Base-by-base conservation (phyloP, 2,888 invertebrate genomes). In the Griposia aprilina region DNA sequence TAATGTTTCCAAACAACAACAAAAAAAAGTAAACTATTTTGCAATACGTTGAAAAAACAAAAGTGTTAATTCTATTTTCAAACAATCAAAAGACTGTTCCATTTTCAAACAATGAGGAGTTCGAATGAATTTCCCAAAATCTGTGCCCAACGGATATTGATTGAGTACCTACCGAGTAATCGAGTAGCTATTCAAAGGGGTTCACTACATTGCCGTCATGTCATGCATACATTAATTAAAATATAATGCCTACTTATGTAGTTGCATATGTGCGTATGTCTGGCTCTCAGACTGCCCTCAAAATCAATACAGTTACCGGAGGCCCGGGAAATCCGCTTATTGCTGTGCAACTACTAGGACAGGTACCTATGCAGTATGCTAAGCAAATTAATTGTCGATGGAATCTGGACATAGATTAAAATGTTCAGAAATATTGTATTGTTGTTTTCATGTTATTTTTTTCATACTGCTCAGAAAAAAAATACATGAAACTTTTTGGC, bases 221-320 rank as follows among this genome's bases (percentile, higher is more conserved):
- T 15, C n/a, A 20, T 62, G 59, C 59, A 36, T 69, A 52, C 41
- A 36, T 41, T 69, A 20, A 83, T 78, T 52, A 62, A 82, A 52
- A 79, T 41, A 45, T 55, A n/a, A 30, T 50, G 11, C 36, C 45
- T 68, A 67, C 41, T 2, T 23, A 55, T 2, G 62, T 79, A 20
- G 26, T 15, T 79, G 48, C 50, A 36, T 83, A 17, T n/a, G n/a
- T 72, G 7, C 17, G 17, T 23, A 17, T 52, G 66, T 80, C 67
- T 80, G 67, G 59, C 60, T 20, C 67, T n/a, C 78, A 62, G 66
- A 20, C 65, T 81, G 57, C 68, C 72, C 62, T 63, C 17, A 45
- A 85, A 82, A 85, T 82, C 82, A 66, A 82, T 83, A 76, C 85
- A 85, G 67, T 75, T 15, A n/a, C 60, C 45, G 11, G 36, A 36